Evolutionary conservation across 2,113 vertebrate species (phyloP).

Genomic region (Vulpes ferrilata): DNA sequence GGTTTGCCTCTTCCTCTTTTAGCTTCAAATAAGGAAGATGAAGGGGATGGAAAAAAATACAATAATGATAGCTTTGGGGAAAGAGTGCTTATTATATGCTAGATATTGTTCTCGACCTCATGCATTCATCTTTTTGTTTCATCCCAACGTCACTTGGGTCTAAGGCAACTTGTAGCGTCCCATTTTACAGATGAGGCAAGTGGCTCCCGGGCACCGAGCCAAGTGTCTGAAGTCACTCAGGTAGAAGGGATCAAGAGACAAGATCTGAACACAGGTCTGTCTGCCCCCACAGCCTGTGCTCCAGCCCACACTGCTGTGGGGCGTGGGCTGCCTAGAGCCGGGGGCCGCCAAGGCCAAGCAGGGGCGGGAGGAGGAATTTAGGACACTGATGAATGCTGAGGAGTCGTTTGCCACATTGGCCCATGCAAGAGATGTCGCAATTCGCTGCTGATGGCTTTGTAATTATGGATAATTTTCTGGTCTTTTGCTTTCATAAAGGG

Average conservation of each 20-base stretch:
- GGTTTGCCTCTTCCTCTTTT: conserved; percentile 42
- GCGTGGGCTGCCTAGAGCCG: background rate
- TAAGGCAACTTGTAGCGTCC: background rate
- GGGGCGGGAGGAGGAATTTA: rapidly evolving
- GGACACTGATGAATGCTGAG: background rate
- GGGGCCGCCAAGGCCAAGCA: too few relatives aligned
- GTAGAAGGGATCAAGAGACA: background rate
- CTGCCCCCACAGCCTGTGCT: background rate
- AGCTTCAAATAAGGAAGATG: conserved; percentile 59
- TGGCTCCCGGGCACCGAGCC: background rate
- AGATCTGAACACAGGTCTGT: background rate
- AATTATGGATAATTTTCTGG: conserved; percentile 58
- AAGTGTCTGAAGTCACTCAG: background rate
- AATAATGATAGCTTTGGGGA: conserved; percentile 10
- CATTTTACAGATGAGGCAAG: conserved; percentile 10
- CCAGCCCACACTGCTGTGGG: rapidly evolving
- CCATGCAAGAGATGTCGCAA: background rate
- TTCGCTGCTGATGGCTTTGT: background rate
- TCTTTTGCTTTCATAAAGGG: conserved; percentile 54
- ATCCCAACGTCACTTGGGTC: background rate
- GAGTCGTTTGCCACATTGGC: background rate
- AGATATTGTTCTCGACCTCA: conserved; percentile 20
- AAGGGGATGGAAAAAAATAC: conserved; percentile 10
- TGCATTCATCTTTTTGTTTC: background rate
- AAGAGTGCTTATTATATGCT: background rate